phyloP scores from a whole-genome alignment of 2,113 vertebrate genomes.

The Lophochroa leadbeateri region DNA sequence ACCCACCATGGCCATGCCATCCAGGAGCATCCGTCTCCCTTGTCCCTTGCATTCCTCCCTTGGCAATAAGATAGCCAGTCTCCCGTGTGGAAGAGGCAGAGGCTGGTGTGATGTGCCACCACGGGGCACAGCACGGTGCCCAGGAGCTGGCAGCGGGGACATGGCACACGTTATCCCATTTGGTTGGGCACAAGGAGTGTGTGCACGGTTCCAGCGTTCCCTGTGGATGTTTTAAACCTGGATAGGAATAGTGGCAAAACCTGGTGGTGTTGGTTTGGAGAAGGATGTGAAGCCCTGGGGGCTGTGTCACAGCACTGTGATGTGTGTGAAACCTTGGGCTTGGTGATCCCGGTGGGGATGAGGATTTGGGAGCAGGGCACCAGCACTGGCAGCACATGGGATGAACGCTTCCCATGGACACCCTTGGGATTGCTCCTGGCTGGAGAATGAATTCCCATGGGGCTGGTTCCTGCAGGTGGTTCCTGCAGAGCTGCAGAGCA shows the following conservation, averaged over 20 bases:
- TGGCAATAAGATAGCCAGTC: rapidly evolving
- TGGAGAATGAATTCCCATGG: neutral
- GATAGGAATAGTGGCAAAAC: neutral
- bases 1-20: neutral
- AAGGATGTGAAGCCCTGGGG: neutral
- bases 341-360: rapidly evolving
- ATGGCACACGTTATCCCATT: rapidly evolving
- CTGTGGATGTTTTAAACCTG: rapidly evolving
- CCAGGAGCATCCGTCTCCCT: neutral
- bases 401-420: rapidly evolving
- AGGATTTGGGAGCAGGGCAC: neutral
- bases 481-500: neutral
- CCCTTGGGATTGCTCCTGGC: neutral
- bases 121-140: rapidly evolving
- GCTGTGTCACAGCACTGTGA: neutral
- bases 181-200: rapidly evolving
- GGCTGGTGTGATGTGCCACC: neutral
- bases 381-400: neutral
- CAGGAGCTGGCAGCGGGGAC: neutral
- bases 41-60: rapidly evolving
- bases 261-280: rapidly evolving
- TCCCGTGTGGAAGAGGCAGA: neutral
- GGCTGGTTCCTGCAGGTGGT: neutral
- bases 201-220: rapidly evolving
- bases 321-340: neutral